A percentile compares a stretch with the other conserved stretches of the same genome.
phyloP scores from a whole-genome alignment of 2,888 invertebrate genomes.

The Dinocampus coccinellae region DNA sequence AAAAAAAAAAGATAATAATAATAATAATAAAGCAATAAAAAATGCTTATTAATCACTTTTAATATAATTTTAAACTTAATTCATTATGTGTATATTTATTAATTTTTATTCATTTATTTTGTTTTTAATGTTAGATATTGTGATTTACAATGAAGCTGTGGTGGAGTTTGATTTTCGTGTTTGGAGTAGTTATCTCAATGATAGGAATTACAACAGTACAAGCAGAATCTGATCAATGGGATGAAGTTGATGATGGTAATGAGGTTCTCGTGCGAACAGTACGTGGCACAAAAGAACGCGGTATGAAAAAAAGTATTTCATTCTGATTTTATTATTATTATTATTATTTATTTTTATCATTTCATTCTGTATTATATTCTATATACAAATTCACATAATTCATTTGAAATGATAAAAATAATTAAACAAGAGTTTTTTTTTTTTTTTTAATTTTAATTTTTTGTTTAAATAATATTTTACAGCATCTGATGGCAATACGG shows the following conservation, averaged over 20 bases:
- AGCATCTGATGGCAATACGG: slow-evolving; percentile 69
- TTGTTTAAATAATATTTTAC: slow-evolving; percentile 23
- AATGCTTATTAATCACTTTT: too few relatives aligned
- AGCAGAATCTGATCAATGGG: slow-evolving; percentile 77
- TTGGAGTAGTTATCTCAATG: slow-evolving; percentile 72
- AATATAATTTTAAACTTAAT: background rate
- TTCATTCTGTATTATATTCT: too few relatives aligned
- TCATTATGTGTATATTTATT: background rate
- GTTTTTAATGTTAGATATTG: slow-evolving; percentile 42
- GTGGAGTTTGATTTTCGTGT: slow-evolving; percentile 63
- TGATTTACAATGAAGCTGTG: slow-evolving; percentile 62
- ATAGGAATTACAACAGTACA: slow-evolving; percentile 72
- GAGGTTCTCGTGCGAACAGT: slow-evolving; percentile 85
- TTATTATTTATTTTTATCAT: slow-evolving; percentile 2
- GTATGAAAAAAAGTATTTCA: slow-evolving; percentile 61
- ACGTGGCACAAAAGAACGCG: slow-evolving; percentile 83
- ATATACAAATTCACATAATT: too few relatives aligned
- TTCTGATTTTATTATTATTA: slow-evolving; percentile 18
- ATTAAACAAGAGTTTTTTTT: too few relatives aligned
- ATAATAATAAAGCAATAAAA: too few relatives aligned
- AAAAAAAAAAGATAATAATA: too few relatives aligned
- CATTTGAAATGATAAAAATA: too few relatives aligned
- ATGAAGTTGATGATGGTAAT: slow-evolving; percentile 82
- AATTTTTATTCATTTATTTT: background rate
- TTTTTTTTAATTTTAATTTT: too few relatives aligned